Evolutionary conservation across 1,140 invertebrate genomes (phyloP), one percentile per base, ranked within the genome.

Genomic region (Trichonephila clavipes): DNA sequence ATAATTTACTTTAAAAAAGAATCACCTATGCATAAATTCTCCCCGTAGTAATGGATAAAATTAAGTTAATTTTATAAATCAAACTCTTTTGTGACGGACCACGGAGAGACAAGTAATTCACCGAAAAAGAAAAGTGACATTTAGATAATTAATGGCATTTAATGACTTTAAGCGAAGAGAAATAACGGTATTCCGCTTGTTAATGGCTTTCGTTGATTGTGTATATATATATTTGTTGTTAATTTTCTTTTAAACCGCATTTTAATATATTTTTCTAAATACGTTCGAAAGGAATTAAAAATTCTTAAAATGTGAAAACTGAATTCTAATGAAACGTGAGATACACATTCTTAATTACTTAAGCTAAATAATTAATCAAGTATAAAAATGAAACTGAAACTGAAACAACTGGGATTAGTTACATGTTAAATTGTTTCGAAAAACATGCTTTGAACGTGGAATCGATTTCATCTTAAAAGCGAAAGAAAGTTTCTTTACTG

Each of bases 111-210:
- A 51, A 51, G 51, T 51, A 51, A 51, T 51, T 51, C 12, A n/a
- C n/a, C 10, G 21, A 10, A 69, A 34, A 18, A 77, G 34, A 18
- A 28, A 77, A 77, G 72, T 34, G 72, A 77, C 28, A 77, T 40
- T 40, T 16, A 16, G 28, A 77, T 40, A 77, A 77, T 77, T 77
- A 77, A 77, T 77, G 72, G 28, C 28, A 77, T 69, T 69, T 69
- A 69, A 69, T 69, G 66, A 69, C 66, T 69, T 69, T 69, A 34
- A 34, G 28, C 16, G 34, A 77, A 40, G 18, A 18, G 14, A 77
- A 40, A 18, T 34, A 40, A 77, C 14, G 14, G 3, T 2, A 6
- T 7, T 34, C 28, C 0, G 72, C 34, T 77, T 14, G 34, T 77
- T 34, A 77, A 77, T 77, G 16, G 72, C 34, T 40, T 40, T 19